Evolutionary conservation across 2,113 vertebrate genomes (phyloP).

Genomic region (Engystomops pustulosus): DNA sequence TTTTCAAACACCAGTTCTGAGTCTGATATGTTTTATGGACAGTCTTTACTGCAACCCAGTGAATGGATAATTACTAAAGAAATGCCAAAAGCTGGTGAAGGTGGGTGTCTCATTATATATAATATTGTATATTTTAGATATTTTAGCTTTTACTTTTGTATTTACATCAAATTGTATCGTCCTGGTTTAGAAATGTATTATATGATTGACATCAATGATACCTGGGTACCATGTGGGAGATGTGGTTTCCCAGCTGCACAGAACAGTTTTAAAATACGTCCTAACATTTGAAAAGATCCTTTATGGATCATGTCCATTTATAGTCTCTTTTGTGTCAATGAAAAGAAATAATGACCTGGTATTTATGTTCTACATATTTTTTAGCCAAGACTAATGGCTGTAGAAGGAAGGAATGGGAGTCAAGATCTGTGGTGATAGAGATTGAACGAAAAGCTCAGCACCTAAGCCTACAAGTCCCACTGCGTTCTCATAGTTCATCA

Average conservation of each 20-base stretch:
- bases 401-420: constrained; percentile 83
- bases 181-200: no score
- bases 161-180: no score
- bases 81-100: constrained; percentile 82
- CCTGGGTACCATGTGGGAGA: no score
- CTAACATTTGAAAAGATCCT: no score
- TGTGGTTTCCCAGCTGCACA: no score
- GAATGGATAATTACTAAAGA: constrained; percentile 96
- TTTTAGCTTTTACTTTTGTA: background rate
- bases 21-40: constrained; percentile 93
- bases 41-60: constrained; percentile 90
- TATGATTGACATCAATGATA: no score
- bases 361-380: constrained; percentile 38
- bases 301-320: no score
- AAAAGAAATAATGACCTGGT: background rate
- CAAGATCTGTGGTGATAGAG: constrained; percentile 78
- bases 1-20: constrained; percentile 85
- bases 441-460: constrained; percentile 84
- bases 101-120: constrained; percentile 69
- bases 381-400: constrained; percentile 78
- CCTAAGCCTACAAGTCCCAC: constrained; percentile 89
- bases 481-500: constrained; percentile 92
- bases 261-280: no score
- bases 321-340: no score
- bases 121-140: no score